Conservation (phyloP, 2,888 invertebrate species). For the Drosophila austrosaltans region DNA sequence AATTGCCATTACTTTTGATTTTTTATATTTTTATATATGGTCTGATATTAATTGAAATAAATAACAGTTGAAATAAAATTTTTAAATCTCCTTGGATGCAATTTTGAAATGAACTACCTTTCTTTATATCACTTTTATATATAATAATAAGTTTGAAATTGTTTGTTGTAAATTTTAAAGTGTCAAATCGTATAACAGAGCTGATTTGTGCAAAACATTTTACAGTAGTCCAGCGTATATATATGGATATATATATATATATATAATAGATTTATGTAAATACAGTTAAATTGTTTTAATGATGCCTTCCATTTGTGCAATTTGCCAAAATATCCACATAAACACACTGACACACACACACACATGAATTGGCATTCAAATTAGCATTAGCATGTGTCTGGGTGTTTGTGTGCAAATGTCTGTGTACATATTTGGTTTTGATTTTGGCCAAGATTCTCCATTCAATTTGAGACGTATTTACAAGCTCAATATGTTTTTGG, state of each 20-base stretch:
- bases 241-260: too few relatives aligned
- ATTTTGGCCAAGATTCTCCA: slow-evolving; percentile 31
- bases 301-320: slow-evolving; percentile 30
- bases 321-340: background rate
- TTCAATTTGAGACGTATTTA: slow-evolving; percentile 35
- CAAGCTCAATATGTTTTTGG: slow-evolving; percentile 37
- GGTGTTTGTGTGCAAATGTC: background rate
- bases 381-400: slow-evolving; percentile 34
- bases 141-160: too few relatives aligned
- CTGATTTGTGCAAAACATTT: background rate
- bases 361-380: slow-evolving; percentile 44
- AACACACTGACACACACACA: background rate
- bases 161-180: too few relatives aligned
- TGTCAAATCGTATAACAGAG: background rate
- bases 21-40: background rate
- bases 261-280: background rate
- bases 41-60: too few relatives aligned
- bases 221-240: too few relatives aligned
- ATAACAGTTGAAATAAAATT: too few relatives aligned
- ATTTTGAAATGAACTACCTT: too few relatives aligned
- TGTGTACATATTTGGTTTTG: background rate
- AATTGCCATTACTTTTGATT: background rate
- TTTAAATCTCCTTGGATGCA: too few relatives aligned
- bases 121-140: too few relatives aligned
- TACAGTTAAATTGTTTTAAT: slow-evolving; percentile 45